These are phyloP conservation scores for Meloidogyne chitwoodi DNA, from an alignment of 1,140 invertebrate genomes.

Conservation along the genomic window DNA sequence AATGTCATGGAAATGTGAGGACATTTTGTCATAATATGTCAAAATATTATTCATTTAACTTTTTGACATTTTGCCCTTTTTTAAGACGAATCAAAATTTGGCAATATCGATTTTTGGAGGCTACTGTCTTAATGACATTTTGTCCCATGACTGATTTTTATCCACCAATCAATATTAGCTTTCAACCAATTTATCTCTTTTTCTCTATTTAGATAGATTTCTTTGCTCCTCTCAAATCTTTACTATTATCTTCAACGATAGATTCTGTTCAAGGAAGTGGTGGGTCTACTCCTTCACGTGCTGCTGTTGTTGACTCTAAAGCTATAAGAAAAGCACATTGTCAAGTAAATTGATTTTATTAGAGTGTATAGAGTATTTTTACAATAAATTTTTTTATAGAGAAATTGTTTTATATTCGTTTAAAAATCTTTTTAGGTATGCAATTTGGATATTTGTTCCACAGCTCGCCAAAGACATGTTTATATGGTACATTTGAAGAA, in stretches of 20 bases:
- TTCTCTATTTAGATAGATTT: neutral
- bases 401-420: neutral
- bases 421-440: slow-evolving; percentile 31
- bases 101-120: too few species aligned
- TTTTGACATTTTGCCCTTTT: too few species aligned
- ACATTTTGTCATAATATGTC: too few species aligned
- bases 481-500: slow-evolving; percentile 52
- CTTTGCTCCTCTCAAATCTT: neutral
- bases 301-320: slow-evolving; percentile 26
- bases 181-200: neutral
- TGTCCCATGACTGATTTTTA: neutral
- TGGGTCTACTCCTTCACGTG: neutral
- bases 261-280: neutral
- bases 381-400: slow-evolving; percentile 17
- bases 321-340: slow-evolving; percentile 34
- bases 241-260: slow-evolving; percentile 2
- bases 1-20: too few species aligned
- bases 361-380: neutral
- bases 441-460: slow-evolving; percentile 40
- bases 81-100: too few species aligned
- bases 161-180: neutral
- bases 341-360: slow-evolving; percentile 12
- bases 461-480: slow-evolving; percentile 47
- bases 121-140: too few species aligned
- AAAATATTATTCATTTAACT: too few species aligned